These are phyloP conservation scores for Heterotilapia buettikoferi DNA, from an alignment of 2,113 vertebrate genomes.

Conservation along the genomic window DNA sequence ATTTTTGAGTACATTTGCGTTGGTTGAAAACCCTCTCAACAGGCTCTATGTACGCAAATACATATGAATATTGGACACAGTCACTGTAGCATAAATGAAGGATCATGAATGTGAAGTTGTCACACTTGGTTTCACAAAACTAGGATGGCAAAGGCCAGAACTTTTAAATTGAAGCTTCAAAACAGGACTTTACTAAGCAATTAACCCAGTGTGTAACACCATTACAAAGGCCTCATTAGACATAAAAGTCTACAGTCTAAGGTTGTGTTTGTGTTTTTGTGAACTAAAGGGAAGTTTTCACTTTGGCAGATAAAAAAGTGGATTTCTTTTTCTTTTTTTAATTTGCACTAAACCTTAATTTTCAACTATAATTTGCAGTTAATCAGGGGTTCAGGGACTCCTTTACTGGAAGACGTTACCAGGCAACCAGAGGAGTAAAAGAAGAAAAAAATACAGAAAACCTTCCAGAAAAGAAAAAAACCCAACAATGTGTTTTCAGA, in stretches of 20 bases:
- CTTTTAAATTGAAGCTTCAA: neutral
- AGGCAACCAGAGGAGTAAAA: neutral
- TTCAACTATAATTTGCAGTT: neutral
- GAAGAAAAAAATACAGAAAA: neutral
- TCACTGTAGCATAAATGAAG: neutral
- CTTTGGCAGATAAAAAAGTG: neutral
- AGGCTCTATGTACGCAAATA: neutral
- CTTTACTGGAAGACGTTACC: neutral
- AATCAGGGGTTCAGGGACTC: neutral
- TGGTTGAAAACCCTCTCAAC: neutral
- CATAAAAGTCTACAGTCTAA: neutral
- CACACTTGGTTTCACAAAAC: neutral
- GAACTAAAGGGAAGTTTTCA: neutral
- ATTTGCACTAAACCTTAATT: neutral
- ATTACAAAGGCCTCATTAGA: neutral
- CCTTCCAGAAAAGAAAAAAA: rapidly evolving
- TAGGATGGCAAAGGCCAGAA: neutral
- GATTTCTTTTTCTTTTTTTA: neutral
- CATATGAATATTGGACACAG: neutral
- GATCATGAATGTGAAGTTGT: neutral
- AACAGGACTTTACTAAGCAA: neutral
- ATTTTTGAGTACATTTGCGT: neutral
- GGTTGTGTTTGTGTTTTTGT: neutral
- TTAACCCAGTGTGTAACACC: neutral
- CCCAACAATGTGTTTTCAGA: neutral